Conservation (phyloP, 1,140 invertebrate species). For the Macrosteles quadrilineatus region DNA sequence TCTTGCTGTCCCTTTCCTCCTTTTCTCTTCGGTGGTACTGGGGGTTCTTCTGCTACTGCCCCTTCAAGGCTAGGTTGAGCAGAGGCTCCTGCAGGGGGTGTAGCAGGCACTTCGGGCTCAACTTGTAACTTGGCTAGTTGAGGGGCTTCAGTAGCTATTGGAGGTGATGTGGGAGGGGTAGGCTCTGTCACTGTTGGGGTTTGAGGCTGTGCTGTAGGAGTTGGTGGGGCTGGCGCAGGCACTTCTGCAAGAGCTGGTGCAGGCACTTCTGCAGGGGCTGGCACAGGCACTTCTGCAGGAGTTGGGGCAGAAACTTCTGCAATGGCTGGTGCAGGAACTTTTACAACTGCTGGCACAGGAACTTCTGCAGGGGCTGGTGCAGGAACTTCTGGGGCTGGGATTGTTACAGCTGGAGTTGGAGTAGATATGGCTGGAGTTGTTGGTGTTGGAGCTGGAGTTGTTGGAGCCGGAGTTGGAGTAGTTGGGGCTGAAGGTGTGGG, state of each 20-base stretch:
- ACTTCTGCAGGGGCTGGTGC: constrained; percentile 22
- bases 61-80: neutral
- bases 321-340: neutral
- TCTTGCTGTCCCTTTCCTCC: constrained; percentile 29
- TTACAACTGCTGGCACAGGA: neutral
- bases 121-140: constrained; percentile 21
- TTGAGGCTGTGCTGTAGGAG: constrained; percentile 14
- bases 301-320: constrained; percentile 2
- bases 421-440: constrained; percentile 23
- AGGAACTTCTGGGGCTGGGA: neutral
- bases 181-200: constrained; percentile 27
- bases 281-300: neutral
- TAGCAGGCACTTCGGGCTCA: constrained; percentile 24
- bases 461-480: constrained; percentile 28
- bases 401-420: constrained; percentile 14
- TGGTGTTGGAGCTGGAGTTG: constrained; percentile 24
- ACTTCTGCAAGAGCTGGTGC: constrained; percentile 22
- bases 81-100: constrained; percentile 14
- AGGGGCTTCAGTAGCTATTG: constrained; percentile 11
- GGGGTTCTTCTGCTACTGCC: constrained; percentile 41
- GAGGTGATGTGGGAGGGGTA: constrained; percentile 31
- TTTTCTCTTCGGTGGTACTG: constrained; percentile 54
- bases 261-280: constrained; percentile 8
- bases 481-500: constrained; percentile 6
- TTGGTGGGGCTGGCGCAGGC: neutral